Base-by-base conservation (phyloP, 2,797 vertebrate species). In the Telmatherina bonti region DNA sequence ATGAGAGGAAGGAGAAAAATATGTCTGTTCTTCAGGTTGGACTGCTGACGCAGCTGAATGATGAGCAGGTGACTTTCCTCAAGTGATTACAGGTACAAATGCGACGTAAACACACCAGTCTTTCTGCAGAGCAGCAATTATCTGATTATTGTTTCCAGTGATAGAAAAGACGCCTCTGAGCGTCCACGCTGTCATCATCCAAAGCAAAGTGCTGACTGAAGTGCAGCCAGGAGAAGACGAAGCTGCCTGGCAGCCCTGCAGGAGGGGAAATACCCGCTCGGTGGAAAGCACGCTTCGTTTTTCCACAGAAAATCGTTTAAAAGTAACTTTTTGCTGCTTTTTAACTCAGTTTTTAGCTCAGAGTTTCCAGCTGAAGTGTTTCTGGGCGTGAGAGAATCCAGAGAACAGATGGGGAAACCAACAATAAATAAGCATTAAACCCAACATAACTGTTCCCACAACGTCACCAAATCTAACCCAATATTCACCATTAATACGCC, bases 201-300 rank as follows among this genome's bases (percentile, higher is more conserved):
- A 84, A 81, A 86, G 76, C 78, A 60, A 81, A 53, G 52, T 61
- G 36, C 71, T 33, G 75, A n/a, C n/a, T n/a, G n/a, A n/a, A 71
- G 54, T 33, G 33, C 10, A 22, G 30, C 66, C 62, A 67, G 31
- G 61, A 30, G 24, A 35, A 70, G 80, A 85, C 64, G 74, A 67
- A 67, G 7, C 51, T 81, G n/a, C n/a, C 70, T 61, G 30, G 43
- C 43, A 5, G 45, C 57, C 56, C 27, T 38, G 22, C 2, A 22
- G 18, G 24, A 58, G 51, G 67, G 55, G 59, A 72, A 79, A 31
- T 7, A 31, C 31, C 7, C 7, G 31, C 31, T 31, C n/a, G n/a
- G n/a, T n/a, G n/a, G 31, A 7, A 31, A 31, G 31, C 31, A 31
- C 7, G 31, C 4, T 7, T 31, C 31, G 4, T 31, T 4, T 31